Percentiles rank a stretch among this genome's conserved stretches.
phyloP scores from a whole-genome alignment of 2,888 invertebrate genomes.

The Lycia hirtaria region DNA sequence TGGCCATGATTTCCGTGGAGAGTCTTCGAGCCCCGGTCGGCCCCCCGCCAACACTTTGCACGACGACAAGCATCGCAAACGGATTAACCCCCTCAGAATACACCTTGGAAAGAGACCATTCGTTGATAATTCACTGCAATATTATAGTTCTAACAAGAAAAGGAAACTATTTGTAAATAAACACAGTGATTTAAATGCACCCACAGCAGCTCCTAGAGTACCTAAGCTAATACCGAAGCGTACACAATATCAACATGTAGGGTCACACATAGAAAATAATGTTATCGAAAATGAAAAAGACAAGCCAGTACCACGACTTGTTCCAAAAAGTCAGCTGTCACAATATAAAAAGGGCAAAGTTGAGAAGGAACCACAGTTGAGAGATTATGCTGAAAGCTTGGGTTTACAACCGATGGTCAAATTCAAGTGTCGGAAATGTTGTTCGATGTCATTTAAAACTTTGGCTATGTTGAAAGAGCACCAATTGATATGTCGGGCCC shows the following conservation, averaged over 20 bases:
- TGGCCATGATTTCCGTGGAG: slow-evolving; percentile 70
- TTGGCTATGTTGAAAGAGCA: slow-evolving; percentile 89
- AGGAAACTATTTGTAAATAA: slow-evolving; percentile 65
- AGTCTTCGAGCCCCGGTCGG: slow-evolving; percentile 56
- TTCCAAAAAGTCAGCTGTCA: slow-evolving; percentile 77
- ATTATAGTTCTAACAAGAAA: slow-evolving; percentile 68
- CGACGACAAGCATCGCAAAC: slow-evolving; percentile 72
- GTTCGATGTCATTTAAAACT: slow-evolving; percentile 88
- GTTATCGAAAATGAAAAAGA: slow-evolving; percentile 68
- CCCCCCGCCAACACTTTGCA: slow-evolving; percentile 47
- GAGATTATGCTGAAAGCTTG: slow-evolving; percentile 90
- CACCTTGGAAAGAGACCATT: slow-evolving; percentile 81
- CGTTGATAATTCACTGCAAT: slow-evolving; percentile 74
- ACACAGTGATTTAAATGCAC: slow-evolving; percentile 62
- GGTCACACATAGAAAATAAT: slow-evolving; percentile 58
- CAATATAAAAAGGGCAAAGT: slow-evolving; percentile 78
- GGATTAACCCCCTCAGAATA: slow-evolving; percentile 78
- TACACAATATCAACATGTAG: slow-evolving; percentile 69
- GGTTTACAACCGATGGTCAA: slow-evolving; percentile 89
- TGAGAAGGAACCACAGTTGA: slow-evolving; percentile 73
- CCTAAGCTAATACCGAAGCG: slow-evolving; percentile 77
- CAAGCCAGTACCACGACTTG: slow-evolving; percentile 78
- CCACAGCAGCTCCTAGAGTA: slow-evolving; percentile 60
- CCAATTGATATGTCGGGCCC: slow-evolving; percentile 86
- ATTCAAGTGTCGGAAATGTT: slow-evolving; percentile 91